Base-by-base conservation (phyloP, 2,113 vertebrate species). In the Actenoides lindsayi region DNA sequence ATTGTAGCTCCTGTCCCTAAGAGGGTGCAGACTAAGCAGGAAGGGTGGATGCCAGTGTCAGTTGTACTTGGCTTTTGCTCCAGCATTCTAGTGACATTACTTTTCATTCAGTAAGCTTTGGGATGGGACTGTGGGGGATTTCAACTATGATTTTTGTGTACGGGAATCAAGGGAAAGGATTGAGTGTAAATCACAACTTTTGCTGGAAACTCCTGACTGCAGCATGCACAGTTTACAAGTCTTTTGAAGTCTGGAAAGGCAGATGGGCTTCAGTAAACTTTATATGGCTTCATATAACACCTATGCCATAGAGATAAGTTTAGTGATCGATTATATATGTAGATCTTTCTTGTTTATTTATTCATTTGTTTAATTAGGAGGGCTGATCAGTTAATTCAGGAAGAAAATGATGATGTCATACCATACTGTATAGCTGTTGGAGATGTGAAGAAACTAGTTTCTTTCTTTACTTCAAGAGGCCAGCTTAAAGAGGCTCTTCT, bases 361-460 rank as follows among this genome's bases (percentile, higher is more conserved):
- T 95, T 83, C 4, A 64, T 80, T 57, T 81, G 5, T 95, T 84
- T 92, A 76, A 80, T 93, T 97, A 99, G 99, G 98, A 98, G 99
- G 98, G 99, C 99, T 10, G 99, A 99, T 69, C 99, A 99, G 71
- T 98, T 99, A 95, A 99, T 99, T 96, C 98, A 98, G 68, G 99
- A 99, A 96, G 99, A 99, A 81, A 99, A 99, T 71, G 98, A 99
- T 90, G 99, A 99, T 71, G 98, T 99, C 59, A 99, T 99, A 92
- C 99, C 99, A 4, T 99, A 99, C 94, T 99, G 99, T 96, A 98
- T 99, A 77, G 99, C 99, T 77, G 96, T 97, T 0, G 99, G 99
- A 31, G 99, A 99, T 91, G 98, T 99, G 39, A 99, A 98, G 92
- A 99, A 99, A 53, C 95, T 99, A 9, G 98, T 99, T 39, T 97